A percentile compares a stretch with the other conserved stretches of the same genome.
Conservation (phyloP, 2,888 invertebrate genomes). For the Orchestes rusci region DNA sequence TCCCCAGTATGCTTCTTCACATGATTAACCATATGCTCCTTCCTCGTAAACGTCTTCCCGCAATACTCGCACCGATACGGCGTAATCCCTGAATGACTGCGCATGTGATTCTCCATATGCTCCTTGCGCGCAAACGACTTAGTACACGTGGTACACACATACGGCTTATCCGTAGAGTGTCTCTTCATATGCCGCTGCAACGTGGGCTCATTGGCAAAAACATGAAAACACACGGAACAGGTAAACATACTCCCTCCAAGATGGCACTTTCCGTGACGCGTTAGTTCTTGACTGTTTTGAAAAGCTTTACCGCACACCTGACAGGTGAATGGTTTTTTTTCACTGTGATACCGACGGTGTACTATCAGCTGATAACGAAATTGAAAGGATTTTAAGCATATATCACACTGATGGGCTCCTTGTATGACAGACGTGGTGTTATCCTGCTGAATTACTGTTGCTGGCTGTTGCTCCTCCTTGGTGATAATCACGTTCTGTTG, state of each 20-base stretch:
- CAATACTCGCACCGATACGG: conserved; percentile 69
- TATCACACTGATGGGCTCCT: conserved; percentile 68
- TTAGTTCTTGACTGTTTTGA: conserved; percentile 69
- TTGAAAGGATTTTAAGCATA: conserved; percentile 81
- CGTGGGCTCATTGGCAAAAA: conserved; percentile 63
- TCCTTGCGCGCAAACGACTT: conserved; percentile 83
- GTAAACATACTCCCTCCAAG: conserved; percentile 71
- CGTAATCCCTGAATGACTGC: conserved; percentile 78
- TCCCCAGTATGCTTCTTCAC: conserved; percentile 70
- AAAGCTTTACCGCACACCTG: conserved; percentile 78
- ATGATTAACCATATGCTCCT: conserved; percentile 74
- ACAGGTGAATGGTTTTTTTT: conserved; percentile 75
- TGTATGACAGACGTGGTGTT: conserved; percentile 48
- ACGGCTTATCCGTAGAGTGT: conserved; percentile 76
- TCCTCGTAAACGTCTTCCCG: conserved; percentile 68
- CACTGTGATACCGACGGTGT: conserved; percentile 76
- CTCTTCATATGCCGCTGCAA: conserved; percentile 73
- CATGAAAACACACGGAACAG: conserved; percentile 65
- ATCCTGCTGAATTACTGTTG: conserved; percentile 47
- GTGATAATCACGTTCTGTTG: conserved; percentile 30
- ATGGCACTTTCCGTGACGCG: conserved; percentile 78
- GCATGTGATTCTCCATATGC: conserved; percentile 49
- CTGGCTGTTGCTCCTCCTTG: conserved; percentile 51
- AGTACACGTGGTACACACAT: conserved; percentile 77
- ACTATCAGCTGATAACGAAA: conserved; percentile 83